phyloP scores from a whole-genome alignment of 2,113 vertebrate species.

The Sprattus sprattus region DNA sequence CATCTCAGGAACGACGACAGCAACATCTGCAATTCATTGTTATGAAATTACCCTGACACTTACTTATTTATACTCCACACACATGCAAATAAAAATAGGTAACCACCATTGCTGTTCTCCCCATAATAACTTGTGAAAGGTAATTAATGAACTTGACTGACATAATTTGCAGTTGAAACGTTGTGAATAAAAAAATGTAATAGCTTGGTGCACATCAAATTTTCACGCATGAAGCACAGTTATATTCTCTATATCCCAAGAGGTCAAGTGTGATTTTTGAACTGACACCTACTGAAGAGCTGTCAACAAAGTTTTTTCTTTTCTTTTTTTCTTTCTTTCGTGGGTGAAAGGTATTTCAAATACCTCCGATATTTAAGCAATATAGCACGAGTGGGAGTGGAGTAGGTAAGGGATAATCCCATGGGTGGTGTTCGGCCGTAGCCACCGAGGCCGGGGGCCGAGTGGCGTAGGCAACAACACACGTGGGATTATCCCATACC shows the following conservation, averaged over 20 bases:
- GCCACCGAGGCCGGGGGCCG: too few relatives aligned
- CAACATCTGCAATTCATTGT: not conserved
- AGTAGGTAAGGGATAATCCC: too few relatives aligned
- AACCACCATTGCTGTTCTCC: not conserved
- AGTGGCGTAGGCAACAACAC: too few relatives aligned
- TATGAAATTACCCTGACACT: not conserved
- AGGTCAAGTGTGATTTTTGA: not conserved
- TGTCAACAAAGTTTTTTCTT: slow-evolving; percentile 4
- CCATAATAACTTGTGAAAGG: not conserved
- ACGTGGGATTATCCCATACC: too few relatives aligned
- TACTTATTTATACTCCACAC: not conserved
- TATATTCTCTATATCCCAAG: not conserved
- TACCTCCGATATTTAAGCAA: not conserved
- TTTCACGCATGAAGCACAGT: not conserved
- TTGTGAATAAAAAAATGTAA: not conserved
- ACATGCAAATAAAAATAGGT: not conserved
- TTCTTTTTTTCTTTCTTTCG: not conserved
- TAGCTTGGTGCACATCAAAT: not conserved
- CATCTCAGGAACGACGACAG: not conserved
- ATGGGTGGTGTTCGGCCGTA: too few relatives aligned
- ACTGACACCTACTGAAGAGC: not conserved
- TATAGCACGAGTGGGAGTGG: too few relatives aligned
- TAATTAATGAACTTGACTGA: not conserved
- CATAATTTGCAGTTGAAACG: not conserved
- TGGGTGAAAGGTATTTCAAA: not conserved